Percentiles rank a stretch among this genome's conserved stretches.
phyloP scores from a whole-genome alignment of 2,797 vertebrate genomes.

The Labeo calbasu region DNA sequence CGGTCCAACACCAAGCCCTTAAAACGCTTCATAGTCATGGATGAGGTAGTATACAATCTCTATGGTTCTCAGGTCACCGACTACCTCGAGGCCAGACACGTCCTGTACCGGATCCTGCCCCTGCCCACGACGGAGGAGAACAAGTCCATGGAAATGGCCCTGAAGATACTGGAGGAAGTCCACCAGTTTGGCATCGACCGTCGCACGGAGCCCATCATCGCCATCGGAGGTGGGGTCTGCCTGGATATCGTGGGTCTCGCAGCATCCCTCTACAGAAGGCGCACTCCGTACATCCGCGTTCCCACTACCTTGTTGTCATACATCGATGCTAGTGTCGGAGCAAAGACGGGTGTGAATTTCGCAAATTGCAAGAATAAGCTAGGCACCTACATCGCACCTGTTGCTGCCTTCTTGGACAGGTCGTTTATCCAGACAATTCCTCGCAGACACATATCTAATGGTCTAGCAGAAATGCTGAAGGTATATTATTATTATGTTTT shows the following conservation, averaged over 20 bases:
- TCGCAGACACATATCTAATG: slow-evolving; percentile 81
- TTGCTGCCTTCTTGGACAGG: slow-evolving; percentile 80
- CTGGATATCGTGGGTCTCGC: slow-evolving; percentile 84
- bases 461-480: slow-evolving; percentile 85
- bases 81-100: slow-evolving; percentile 77
- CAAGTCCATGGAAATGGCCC: slow-evolving; percentile 82
- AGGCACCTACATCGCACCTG: slow-evolving; percentile 80
- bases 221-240: slow-evolving; percentile 83
- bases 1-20: slow-evolving; percentile 68
- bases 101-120: slow-evolving; percentile 77
- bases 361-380: slow-evolving; percentile 86
- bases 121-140: slow-evolving; percentile 82
- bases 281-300: slow-evolving; percentile 84
- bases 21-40: slow-evolving; percentile 82
- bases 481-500: slow-evolving; percentile 57
- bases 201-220: slow-evolving; percentile 82
- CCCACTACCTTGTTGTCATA: slow-evolving; percentile 86
- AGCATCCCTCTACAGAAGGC: slow-evolving; percentile 80
- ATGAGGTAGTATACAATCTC: slow-evolving; percentile 77
- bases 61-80: slow-evolving; percentile 77
- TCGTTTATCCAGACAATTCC: slow-evolving; percentile 81
- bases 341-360: slow-evolving; percentile 85
- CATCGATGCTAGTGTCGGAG: slow-evolving; percentile 82
- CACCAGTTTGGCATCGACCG: slow-evolving; percentile 81
- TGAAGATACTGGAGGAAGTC: slow-evolving; percentile 81